Evolutionary conservation across 1,140 invertebrate genomes (phyloP).

Genomic region (Spodoptera frugiperda): DNA sequence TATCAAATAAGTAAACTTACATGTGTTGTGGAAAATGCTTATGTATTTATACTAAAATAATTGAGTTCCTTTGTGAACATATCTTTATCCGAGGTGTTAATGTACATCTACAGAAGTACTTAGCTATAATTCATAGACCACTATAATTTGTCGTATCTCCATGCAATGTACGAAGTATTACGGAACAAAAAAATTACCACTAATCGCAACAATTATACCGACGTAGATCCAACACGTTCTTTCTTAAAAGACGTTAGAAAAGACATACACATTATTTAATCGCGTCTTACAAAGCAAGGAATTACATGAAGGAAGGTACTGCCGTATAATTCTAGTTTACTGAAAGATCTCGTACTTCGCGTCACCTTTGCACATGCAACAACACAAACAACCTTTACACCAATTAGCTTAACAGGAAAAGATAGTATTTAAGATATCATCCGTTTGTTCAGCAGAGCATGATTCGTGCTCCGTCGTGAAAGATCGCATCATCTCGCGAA

Average conservation of each 20-base stretch:
- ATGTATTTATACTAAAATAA: too few relatives aligned
- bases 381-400: constrained; percentile 32
- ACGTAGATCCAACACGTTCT: too few relatives aligned
- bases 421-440: constrained; percentile 32
- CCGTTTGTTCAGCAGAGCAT: constrained; percentile 37
- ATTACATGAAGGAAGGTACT: too few relatives aligned
- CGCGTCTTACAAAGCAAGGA: too few relatives aligned
- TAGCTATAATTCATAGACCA: neutral
- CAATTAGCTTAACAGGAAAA: constrained; percentile 46
- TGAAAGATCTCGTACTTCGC: neutral
- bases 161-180: neutral
- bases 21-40: too few relatives aligned
- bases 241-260: too few relatives aligned
- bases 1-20: too few relatives aligned
- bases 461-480: constrained; percentile 33
- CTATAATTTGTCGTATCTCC: neutral
- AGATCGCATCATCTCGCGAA: constrained; percentile 34
- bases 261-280: too few relatives aligned
- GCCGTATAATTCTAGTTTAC: neutral
- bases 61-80: neutral
- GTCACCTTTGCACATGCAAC: constrained; percentile 17
- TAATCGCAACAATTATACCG: neutral
- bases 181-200: neutral
- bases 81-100: neutral
- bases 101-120: neutral